Conservation (phyloP, 2,888 invertebrate species). For the Yponomeuta plumbellus region DNA sequence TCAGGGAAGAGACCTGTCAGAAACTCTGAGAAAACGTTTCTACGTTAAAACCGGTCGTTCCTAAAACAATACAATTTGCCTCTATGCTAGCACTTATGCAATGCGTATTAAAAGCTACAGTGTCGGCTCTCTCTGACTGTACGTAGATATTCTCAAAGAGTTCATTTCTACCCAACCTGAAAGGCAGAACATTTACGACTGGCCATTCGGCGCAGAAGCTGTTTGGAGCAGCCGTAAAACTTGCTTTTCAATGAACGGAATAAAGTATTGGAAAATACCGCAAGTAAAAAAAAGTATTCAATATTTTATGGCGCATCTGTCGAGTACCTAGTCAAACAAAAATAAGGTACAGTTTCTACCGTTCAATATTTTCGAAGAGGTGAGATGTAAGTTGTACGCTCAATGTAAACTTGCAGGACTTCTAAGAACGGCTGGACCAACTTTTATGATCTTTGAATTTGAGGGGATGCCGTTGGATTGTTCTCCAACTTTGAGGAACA, state of each 20-base stretch:
- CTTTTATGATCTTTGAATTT: too few species aligned
- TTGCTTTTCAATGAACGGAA: constrained; percentile 29
- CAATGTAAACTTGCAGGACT: too few species aligned
- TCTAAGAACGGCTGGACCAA: too few species aligned
- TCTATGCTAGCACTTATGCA: too few species aligned
- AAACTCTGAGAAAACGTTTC: too few species aligned
- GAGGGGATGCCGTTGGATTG: too few species aligned
- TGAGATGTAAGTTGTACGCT: too few species aligned
- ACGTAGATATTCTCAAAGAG: constrained; percentile 28
- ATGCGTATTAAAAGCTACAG: too few species aligned
- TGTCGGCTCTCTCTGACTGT: background rate
- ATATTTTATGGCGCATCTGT: background rate
- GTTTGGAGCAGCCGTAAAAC: constrained; percentile 34
- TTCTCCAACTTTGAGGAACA: too few species aligned
- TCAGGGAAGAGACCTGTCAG: too few species aligned
- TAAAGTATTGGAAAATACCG: constrained; percentile 24
- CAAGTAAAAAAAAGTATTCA: background rate
- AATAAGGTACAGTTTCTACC: background rate
- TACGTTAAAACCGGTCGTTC: too few species aligned
- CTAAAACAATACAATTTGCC: too few species aligned
- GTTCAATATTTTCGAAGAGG: background rate
- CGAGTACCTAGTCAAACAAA: background rate
- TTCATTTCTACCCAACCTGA: background rate
- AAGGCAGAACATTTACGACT: constrained; percentile 16
- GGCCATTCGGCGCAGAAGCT: constrained; percentile 21